These are phyloP conservation scores for Rhyacichthys aspro DNA, from an alignment of 2,797 vertebrate species.

Conservation along the genomic window DNA sequence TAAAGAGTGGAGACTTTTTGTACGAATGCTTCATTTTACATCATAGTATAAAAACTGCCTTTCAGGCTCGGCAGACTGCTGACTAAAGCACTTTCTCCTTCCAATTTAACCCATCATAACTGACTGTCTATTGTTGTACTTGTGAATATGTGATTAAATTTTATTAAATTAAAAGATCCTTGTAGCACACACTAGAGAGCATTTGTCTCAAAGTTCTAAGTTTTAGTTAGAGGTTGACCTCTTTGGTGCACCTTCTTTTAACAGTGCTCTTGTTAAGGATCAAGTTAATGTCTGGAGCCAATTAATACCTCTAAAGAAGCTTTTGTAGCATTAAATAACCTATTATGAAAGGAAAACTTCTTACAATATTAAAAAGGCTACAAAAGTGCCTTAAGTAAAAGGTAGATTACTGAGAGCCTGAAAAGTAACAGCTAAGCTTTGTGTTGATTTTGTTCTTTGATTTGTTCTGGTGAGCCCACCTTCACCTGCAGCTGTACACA, in stretches of 20 bases:
- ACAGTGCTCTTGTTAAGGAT: constrained; percentile 31
- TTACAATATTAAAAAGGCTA: neutral
- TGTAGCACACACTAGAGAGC: constrained; percentile 1
- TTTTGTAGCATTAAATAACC: neutral
- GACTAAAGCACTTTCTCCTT: neutral
- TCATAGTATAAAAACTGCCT: neutral
- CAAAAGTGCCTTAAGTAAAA: neutral
- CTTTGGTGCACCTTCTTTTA: constrained; percentile 18
- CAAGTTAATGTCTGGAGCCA: constrained; percentile 10
- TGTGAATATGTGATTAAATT: neutral
- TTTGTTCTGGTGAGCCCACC: constrained; percentile 14
- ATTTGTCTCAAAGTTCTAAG: constrained; percentile 13
- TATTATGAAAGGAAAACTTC: constrained; percentile 2
- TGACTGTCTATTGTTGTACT: neutral
- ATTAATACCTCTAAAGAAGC: constrained; percentile 18
- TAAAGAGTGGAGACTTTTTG: neutral
- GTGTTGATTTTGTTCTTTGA: constrained; percentile 21
- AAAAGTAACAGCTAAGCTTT: neutral
- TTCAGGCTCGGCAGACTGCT: constrained; percentile 1
- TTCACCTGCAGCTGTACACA: constrained; percentile 24
- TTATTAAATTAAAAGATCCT: too few species aligned
- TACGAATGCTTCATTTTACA: neutral
- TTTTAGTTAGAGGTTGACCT: constrained; percentile 27
- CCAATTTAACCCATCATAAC: neutral
- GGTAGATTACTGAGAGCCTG: neutral